A percentile compares a stretch with the other conserved stretches of the same genome.
phyloP scores from a whole-genome alignment of 2,888 invertebrate genomes.

The Apodemia mormo region DNA sequence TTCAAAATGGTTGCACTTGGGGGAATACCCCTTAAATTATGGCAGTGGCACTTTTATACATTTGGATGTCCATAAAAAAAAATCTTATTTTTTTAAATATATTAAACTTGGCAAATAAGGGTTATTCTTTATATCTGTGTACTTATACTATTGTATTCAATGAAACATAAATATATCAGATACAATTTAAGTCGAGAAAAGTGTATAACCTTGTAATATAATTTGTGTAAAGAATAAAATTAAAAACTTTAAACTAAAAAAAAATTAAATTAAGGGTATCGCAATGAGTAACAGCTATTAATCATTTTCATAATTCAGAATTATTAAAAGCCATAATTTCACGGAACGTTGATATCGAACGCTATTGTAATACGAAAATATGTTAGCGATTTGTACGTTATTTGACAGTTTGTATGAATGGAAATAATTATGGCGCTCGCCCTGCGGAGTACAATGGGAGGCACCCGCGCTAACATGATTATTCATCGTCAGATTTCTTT shows the following conservation, averaged over 20 bases:
- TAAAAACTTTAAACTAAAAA: slow-evolving; percentile 24
- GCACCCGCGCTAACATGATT: slow-evolving; percentile 61
- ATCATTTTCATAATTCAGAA: slow-evolving; percentile 34
- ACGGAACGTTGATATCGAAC: slow-evolving; percentile 35
- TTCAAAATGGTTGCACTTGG: no score
- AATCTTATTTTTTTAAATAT: no score
- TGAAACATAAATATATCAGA: not conserved
- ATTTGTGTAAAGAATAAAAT: not conserved
- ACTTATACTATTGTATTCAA: no score
- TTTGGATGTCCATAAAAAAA: no score
- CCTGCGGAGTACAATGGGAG: slow-evolving; percentile 57
- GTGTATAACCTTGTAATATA: not conserved
- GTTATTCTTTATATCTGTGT: no score
- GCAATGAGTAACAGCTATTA: slow-evolving; percentile 25
- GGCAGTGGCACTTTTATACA: no score
- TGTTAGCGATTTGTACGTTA: slow-evolving; percentile 48
- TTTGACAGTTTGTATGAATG: slow-evolving; percentile 51
- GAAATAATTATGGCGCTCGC: slow-evolving; percentile 60
- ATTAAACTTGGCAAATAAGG: no score
- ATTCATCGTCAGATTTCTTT: slow-evolving; percentile 69
- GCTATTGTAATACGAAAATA: slow-evolving; percentile 45
- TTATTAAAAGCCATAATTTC: slow-evolving; percentile 38
- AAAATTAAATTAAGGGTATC: slow-evolving; percentile 29
- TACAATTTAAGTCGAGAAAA: slow-evolving; percentile 11
- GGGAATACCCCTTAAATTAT: no score